Percentiles rank a stretch among this genome's conserved stretches.
Evolutionary conservation across 37 sponge, comb jelly and placozoan genomes (phyloP).

Genomic region (Haliclona indistincta): DNA sequence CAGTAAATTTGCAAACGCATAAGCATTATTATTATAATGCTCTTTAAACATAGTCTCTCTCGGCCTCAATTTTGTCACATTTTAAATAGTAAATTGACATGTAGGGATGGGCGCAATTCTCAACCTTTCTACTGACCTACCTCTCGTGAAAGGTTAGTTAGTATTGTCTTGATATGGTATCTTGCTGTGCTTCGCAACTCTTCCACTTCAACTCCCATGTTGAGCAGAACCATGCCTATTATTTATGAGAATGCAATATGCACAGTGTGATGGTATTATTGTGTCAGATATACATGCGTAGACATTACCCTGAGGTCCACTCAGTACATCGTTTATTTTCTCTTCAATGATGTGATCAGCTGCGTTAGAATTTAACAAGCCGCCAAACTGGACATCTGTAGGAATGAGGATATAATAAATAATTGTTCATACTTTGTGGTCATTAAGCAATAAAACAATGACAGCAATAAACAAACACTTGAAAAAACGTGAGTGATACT

Average conservation of each 20-base stretch:
- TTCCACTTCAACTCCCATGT: constrained; percentile 61
- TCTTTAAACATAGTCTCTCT: no score
- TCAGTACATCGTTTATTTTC: constrained; percentile 37
- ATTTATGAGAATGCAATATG: background rate
- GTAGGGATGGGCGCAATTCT: no score
- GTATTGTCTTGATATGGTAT: constrained; percentile 21
- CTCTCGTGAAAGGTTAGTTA: constrained; percentile 48
- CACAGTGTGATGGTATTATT: background rate
- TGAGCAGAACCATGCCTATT: constrained; percentile 42
- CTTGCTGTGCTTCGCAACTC: constrained; percentile 31
- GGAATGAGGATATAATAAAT: background rate
- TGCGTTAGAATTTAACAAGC: constrained; percentile 49
- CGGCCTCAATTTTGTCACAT: no score
- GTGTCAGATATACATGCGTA: background rate
- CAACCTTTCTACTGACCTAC: constrained; percentile 41
- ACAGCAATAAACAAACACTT: background rate
- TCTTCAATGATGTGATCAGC: constrained; percentile 41
- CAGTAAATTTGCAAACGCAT: background rate
- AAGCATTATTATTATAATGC: no score
- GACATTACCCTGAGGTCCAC: constrained; percentile 61
- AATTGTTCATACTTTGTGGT: background rate
- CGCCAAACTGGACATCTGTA: constrained; percentile 30
- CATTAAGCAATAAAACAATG: background rate
- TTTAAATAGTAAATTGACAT: no score
- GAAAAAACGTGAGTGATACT: no score